These are phyloP conservation scores for Atrichornis clamosus DNA, from an alignment of 2,113 vertebrate species.

Conservation along the genomic window DNA sequence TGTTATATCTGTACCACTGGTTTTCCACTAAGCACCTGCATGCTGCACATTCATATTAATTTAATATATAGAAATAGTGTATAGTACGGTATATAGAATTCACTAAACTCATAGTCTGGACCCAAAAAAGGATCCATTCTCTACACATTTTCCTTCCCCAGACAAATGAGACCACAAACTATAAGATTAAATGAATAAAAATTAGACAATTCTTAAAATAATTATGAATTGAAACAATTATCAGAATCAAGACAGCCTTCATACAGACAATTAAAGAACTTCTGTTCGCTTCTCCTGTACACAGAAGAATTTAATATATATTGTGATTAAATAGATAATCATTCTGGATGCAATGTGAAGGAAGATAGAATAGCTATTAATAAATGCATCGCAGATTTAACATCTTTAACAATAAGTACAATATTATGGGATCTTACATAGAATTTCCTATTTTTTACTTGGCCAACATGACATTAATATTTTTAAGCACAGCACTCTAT, in stretches of 20 bases:
- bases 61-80: neutral
- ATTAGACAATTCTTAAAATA: neutral
- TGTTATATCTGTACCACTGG: neutral
- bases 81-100: neutral
- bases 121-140: neutral
- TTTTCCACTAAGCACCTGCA: neutral
- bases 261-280: neutral
- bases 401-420: neutral
- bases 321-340: neutral
- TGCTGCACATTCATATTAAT: neutral
- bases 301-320: neutral
- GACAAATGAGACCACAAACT: neutral
- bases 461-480: neutral
- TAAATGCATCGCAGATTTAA: neutral
- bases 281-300: neutral
- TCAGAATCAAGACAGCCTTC: neutral
- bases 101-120: neutral
- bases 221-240: neutral
- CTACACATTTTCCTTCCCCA: neutral
- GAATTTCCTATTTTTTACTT: neutral
- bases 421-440: neutral
- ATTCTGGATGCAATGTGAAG: neutral
- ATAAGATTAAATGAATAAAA: neutral
- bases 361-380: neutral
- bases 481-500: neutral